phyloP scores from a whole-genome alignment of 2,113 vertebrate species.

The Archocentrus centrarchus region DNA sequence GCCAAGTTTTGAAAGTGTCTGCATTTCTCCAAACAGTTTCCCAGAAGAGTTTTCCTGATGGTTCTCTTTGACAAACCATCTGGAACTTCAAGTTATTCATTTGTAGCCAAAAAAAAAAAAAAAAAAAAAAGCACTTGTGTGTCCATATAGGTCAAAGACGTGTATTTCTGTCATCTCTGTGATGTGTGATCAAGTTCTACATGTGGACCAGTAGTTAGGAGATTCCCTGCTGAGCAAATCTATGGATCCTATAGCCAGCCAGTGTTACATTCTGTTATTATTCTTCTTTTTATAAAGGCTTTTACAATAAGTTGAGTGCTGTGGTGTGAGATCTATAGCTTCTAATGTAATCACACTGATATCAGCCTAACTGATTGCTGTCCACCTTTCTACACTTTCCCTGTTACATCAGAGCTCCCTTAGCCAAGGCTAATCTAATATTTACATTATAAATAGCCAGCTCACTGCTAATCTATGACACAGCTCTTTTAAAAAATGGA shows the following conservation, averaged over 20 bases:
- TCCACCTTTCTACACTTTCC: not conserved
- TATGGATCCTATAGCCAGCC: not conserved
- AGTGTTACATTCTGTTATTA: not conserved
- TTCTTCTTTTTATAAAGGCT: not conserved
- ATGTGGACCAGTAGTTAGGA: not conserved
- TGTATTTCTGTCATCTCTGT: not conserved
- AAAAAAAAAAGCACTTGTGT: not conserved
- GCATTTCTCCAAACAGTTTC: not conserved
- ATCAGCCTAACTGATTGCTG: not conserved
- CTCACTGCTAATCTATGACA: not conserved
- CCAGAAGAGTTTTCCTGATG: not conserved
- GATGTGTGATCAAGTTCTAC: not conserved
- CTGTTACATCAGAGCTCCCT: not conserved
- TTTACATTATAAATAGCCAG: not conserved
- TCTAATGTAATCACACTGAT: slow-evolving; percentile 1
- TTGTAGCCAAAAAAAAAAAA: not conserved
- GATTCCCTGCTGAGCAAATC: not conserved
- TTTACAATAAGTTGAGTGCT: not conserved
- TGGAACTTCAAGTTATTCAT: not conserved
- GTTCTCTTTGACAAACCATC: not conserved
- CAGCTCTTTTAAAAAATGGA: not conserved
- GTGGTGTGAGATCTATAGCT: not conserved
- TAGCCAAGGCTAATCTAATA: not conserved
- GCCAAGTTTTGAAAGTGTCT: not conserved
- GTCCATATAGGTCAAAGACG: not conserved